Conservation (phyloP, 2,113 vertebrate genomes). For the Petaurus breviceps region DNA sequence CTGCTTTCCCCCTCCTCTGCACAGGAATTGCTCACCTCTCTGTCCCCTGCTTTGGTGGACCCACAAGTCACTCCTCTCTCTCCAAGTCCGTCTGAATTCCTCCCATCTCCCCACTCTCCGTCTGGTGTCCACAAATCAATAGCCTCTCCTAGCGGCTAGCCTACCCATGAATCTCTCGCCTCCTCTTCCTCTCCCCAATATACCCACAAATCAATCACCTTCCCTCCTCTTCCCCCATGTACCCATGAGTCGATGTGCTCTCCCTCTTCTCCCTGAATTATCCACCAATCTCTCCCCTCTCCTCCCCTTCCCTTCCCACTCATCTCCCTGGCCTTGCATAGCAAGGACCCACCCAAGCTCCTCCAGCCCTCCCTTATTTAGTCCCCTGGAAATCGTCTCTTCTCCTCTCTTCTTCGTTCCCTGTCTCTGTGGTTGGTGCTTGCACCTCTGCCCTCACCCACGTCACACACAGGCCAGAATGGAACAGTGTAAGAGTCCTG, state of each 20-base stretch:
- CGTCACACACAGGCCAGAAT: too few relatives aligned
- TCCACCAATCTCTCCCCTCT: not conserved
- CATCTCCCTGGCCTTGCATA: not conserved
- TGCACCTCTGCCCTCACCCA: not conserved
- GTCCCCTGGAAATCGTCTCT: not conserved
- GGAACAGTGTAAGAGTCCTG: not conserved
- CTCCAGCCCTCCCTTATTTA: not conserved
- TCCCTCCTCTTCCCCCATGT: not conserved
- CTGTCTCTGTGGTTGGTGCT: not conserved
- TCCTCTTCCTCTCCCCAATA: not conserved
- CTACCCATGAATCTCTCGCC: not conserved
- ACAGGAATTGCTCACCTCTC: not conserved
- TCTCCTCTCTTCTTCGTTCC: not conserved
- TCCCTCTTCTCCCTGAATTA: not conserved
- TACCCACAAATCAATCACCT: not conserved
- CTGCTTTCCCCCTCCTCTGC: not conserved
- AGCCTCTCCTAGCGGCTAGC: not conserved
- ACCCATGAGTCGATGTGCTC: not conserved
- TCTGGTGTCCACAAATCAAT: not conserved
- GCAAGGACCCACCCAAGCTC: not conserved
- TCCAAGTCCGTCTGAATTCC: not conserved
- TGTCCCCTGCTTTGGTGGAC: not conserved
- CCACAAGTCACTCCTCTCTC: not conserved
- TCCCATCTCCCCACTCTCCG: not conserved
- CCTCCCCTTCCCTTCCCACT: too few relatives aligned